Evolutionary conservation across 2,888 invertebrate genomes (phyloP).

Genomic region (Drosophila birchii): DNA sequence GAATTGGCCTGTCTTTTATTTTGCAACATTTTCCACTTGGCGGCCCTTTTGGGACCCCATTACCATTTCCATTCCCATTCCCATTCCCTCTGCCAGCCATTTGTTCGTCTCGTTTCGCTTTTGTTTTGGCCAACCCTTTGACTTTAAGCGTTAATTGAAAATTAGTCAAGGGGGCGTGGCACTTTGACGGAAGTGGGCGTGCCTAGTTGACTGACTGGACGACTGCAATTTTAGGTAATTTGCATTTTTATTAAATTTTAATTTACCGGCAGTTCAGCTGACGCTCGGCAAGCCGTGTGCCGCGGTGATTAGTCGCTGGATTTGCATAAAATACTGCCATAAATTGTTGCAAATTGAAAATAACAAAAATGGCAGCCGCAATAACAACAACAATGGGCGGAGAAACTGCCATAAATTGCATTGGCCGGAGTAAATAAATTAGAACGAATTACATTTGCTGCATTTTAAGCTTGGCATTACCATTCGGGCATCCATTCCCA

Average conservation of each 20-base stretch:
- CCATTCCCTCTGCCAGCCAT: not conserved
- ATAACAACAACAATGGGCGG: slow-evolving; percentile 20
- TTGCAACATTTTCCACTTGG: slow-evolving; percentile 62
- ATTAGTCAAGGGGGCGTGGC: slow-evolving; percentile 64
- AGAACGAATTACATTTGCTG: slow-evolving; percentile 64
- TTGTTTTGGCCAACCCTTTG: slow-evolving; percentile 48
- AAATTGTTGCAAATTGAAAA: slow-evolving; percentile 72
- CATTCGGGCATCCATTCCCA: slow-evolving; percentile 21
- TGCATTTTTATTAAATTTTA: slow-evolving; percentile 77
- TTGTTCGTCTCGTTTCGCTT: slow-evolving; percentile 14
- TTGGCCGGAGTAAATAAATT: slow-evolving; percentile 75
- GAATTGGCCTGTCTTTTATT: slow-evolving; percentile 29
- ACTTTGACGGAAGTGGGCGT: slow-evolving; percentile 62
- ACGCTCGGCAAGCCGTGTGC: slow-evolving; percentile 19
- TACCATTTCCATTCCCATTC: not conserved
- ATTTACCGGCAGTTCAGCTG: slow-evolving; percentile 51
- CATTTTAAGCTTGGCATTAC: slow-evolving; percentile 51
- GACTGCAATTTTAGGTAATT: slow-evolving; percentile 70
- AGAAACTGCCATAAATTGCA: slow-evolving; percentile 69
- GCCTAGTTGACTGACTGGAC: slow-evolving; percentile 38
- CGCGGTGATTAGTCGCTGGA: slow-evolving; percentile 66
- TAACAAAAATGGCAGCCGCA: slow-evolving; percentile 30
- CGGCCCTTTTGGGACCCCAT: slow-evolving; percentile 21
- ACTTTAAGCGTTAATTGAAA: slow-evolving; percentile 70
- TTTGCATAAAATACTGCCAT: slow-evolving; percentile 74